Conservation (phyloP, 1,140 invertebrate species). For the Matsumurasca onukii region DNA sequence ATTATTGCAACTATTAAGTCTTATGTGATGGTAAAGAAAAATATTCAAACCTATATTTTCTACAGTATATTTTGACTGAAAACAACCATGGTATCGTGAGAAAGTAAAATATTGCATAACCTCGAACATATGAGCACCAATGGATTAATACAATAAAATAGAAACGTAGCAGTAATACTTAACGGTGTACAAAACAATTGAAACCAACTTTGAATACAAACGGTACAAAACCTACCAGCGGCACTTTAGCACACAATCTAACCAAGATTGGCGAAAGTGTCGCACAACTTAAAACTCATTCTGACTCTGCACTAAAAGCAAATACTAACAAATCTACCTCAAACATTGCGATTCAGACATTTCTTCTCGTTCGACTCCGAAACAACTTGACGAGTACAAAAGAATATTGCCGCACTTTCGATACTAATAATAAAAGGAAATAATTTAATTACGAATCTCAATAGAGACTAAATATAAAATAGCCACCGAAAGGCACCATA, state of each 20-base stretch:
- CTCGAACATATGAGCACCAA: constrained; percentile 5
- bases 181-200: not conserved
- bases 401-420: not conserved
- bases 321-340: not conserved
- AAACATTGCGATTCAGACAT: not conserved
- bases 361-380: not conserved
- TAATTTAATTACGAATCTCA: not conserved
- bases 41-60: not conserved
- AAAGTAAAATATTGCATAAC: not conserved
- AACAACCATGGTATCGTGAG: not conserved
- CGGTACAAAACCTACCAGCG: not conserved
- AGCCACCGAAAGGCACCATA: too few relatives aligned
- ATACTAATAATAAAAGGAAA: not conserved
- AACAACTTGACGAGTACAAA: not conserved
- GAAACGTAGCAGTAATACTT: not conserved
- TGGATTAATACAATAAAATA: not conserved
- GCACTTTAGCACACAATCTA: constrained; percentile 9
- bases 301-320: not conserved
- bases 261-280: not conserved
- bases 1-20: not conserved
- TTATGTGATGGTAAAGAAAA: not conserved
- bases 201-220: not conserved
- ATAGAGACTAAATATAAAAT: not conserved
- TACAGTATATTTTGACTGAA: not conserved
- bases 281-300: not conserved